Percentiles rank a stretch among this genome's conserved stretches.
Conservation (phyloP, 2,113 vertebrate species). For the Polypterus bichir region DNA sequence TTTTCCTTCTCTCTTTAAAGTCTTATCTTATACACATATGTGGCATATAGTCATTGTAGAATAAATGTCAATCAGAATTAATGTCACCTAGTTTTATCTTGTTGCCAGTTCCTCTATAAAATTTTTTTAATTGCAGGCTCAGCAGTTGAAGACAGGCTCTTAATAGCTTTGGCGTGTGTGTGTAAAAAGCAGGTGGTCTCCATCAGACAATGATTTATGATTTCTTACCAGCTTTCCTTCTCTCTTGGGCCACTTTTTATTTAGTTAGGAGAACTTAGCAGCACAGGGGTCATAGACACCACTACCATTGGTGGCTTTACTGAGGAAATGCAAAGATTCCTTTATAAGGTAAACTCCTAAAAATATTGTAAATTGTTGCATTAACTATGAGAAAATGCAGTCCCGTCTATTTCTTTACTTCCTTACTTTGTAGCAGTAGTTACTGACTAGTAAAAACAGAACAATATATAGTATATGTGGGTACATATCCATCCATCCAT, state of each 20-base stretch:
- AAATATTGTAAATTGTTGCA: slow-evolving; percentile 9
- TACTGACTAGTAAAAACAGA: no score
- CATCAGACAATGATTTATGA: slow-evolving; percentile 45
- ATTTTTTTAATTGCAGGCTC: slow-evolving; percentile 25
- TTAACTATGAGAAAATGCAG: slow-evolving; percentile 5
- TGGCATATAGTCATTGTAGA: neutral
- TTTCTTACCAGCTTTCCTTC: slow-evolving; percentile 20
- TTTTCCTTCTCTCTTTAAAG: neutral
- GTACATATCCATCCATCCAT: no score
- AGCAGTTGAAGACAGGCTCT: slow-evolving; percentile 25
- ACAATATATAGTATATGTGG: no score
- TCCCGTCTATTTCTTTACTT: no score
- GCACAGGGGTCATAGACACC: slow-evolving; percentile 43
- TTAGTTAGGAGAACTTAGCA: slow-evolving; percentile 42
- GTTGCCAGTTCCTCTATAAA: slow-evolving; percentile 25
- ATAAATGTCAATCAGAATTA: slow-evolving; percentile 4
- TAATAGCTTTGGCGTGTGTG: slow-evolving; percentile 28
- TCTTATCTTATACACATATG: neutral
- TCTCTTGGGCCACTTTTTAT: slow-evolving; percentile 46
- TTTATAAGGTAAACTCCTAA: slow-evolving; percentile 25
- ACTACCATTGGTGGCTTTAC: slow-evolving; percentile 41
- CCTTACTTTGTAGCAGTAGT: no score
- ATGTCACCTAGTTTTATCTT: slow-evolving; percentile 19
- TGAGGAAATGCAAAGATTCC: slow-evolving; percentile 36
- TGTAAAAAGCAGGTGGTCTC: slow-evolving; percentile 40